Percentiles rank a stretch among this genome's conserved stretches.
Evolutionary conservation across 2,888 invertebrate genomes (phyloP).

Genomic region (Ptychoptera contaminata): DNA sequence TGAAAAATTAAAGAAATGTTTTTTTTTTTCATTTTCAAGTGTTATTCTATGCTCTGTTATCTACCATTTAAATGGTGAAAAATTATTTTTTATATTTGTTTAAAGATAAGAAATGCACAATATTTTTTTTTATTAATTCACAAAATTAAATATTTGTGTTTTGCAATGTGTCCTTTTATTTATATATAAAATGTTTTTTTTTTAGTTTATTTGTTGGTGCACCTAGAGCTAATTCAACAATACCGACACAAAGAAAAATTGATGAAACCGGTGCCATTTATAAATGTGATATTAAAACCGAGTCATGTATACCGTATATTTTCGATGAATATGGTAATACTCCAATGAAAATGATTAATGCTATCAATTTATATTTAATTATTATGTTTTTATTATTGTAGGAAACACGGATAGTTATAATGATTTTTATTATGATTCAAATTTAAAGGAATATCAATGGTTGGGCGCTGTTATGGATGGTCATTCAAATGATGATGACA

Average conservation of each 20-base stretch:
- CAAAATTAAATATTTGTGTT: too few relatives aligned
- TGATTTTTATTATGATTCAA: constrained; percentile 16
- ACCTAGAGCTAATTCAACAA: constrained; percentile 36
- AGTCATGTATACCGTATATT: constrained; percentile 25
- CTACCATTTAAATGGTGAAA: too few relatives aligned
- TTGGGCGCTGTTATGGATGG: constrained; percentile 36
- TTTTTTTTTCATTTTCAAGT: too few relatives aligned
- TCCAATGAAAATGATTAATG: too few relatives aligned
- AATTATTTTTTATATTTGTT: too few relatives aligned
- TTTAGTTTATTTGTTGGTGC: constrained; percentile 36
- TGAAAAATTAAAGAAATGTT: too few relatives aligned
- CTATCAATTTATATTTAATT: too few relatives aligned
- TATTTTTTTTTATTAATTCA: too few relatives aligned
- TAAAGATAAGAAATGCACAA: too few relatives aligned
- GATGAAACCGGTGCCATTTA: constrained; percentile 39
- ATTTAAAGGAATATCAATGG: constrained; percentile 32
- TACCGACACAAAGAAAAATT: constrained; percentile 23
- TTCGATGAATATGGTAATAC: constrained; percentile 25
- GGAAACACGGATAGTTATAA: constrained; percentile 4
- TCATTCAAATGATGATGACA: constrained; percentile 25
- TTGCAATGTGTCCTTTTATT: too few relatives aligned
- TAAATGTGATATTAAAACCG: constrained; percentile 25
- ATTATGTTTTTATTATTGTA: too few relatives aligned
- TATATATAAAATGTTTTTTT: constrained; percentile 5
- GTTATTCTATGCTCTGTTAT: too few relatives aligned